Conservation (phyloP, 2,797 vertebrate genomes). For the Rhinophrynus dorsalis region DNA sequence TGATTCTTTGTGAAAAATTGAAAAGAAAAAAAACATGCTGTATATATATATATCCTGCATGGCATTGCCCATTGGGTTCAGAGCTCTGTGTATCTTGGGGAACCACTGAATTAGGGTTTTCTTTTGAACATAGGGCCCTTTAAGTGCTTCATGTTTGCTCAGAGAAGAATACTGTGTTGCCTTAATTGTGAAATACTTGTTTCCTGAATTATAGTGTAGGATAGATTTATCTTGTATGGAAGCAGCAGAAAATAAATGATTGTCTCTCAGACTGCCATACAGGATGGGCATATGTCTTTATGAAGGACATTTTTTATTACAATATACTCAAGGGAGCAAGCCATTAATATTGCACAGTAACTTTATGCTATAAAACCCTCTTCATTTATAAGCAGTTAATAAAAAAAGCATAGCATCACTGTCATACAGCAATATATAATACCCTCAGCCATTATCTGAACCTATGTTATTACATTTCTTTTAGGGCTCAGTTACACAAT, state of each 20-base stretch:
- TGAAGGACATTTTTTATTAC: constrained; percentile 23
- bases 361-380: constrained; percentile 1
- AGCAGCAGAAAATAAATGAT: background rate
- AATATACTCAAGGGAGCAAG: background rate
- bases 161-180: too few species aligned
- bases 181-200: too few species aligned
- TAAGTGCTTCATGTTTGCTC: too few species aligned
- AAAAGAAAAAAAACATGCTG: too few species aligned
- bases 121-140: too few species aligned
- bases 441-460: background rate
- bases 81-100: too few species aligned
- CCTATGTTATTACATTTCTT: constrained; percentile 6
- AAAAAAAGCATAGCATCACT: background rate
- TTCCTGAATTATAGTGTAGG: too few species aligned
- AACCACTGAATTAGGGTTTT: too few species aligned
- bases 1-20: too few species aligned
- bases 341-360: constrained; percentile 1
- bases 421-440: constrained; percentile 11
- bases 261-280: background rate
- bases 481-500: background rate
- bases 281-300: constrained; percentile 12
- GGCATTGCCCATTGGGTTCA: too few species aligned
- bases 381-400: constrained; percentile 21
- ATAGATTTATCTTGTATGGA: background rate
- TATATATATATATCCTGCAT: too few species aligned